Evolutionary conservation across 2,888 invertebrate species (phyloP).

Genomic region (Scaptomyza parva): DNA sequence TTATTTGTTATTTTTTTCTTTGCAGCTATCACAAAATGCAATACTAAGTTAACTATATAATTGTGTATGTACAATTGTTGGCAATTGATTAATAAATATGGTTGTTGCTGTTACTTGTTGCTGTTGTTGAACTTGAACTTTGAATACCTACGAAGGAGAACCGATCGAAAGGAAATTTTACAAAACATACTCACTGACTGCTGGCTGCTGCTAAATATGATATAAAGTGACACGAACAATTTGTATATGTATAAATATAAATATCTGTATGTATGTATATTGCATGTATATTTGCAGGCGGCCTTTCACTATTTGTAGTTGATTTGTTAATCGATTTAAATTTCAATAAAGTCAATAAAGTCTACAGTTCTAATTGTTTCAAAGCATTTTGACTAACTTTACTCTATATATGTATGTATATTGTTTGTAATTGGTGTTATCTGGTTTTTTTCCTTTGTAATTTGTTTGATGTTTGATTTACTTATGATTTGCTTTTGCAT

Average conservation of each 20-base stretch:
- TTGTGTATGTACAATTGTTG: constrained; percentile 51
- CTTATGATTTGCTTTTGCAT: neutral
- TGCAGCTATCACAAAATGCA: constrained; percentile 59
- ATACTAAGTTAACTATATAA: constrained; percentile 53
- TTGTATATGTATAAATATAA: constrained; percentile 12
- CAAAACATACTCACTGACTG: constrained; percentile 8
- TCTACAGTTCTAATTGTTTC: constrained; percentile 38
- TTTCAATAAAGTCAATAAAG: constrained; percentile 25
- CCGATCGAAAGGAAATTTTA: constrained; percentile 1
- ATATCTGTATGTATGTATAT: neutral
- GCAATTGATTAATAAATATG: constrained; percentile 11
- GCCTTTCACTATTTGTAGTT: constrained; percentile 14
- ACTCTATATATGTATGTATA: constrained; percentile 30
- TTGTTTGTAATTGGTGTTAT: constrained; percentile 40
- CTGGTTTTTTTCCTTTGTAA: neutral
- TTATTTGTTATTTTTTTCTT: neutral
- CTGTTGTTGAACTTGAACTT: neutral
- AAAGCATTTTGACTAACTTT: constrained; percentile 44
- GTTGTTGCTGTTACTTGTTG: neutral
- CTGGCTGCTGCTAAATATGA: constrained; percentile 10
- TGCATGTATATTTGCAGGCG: constrained; percentile 14
- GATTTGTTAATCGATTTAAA: constrained; percentile 10
- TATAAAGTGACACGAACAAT: constrained; percentile 6
- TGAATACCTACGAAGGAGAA: constrained; percentile 1
- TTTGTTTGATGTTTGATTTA: constrained; percentile 3